Percentiles rank a stretch among this genome's conserved stretches.
Evolutionary conservation across 92 coral and sea anemone species (phyloP).

Genomic region (Actinernus sp.): DNA sequence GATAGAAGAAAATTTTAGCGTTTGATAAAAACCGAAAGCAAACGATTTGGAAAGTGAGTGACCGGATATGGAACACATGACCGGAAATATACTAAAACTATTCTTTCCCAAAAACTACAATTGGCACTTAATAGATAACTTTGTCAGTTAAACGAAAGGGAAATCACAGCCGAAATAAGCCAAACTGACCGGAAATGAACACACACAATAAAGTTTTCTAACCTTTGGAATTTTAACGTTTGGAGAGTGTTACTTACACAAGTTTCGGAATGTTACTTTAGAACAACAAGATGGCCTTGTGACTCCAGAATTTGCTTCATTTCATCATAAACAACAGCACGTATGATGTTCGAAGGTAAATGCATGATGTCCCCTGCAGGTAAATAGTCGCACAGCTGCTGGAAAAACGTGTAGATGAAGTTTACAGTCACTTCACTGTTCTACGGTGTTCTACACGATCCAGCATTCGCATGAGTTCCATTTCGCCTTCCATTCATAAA

Average conservation of each 20-base stretch:
- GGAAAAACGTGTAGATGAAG: constrained; percentile 29
- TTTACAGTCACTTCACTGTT: constrained; percentile 23
- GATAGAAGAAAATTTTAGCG: no score
- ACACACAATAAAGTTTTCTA: no score
- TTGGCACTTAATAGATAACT: no score
- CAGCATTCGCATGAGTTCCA: constrained; percentile 34
- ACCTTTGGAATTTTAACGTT: constrained; percentile 68
- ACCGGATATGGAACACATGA: no score
- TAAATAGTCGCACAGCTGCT: constrained; percentile 46
- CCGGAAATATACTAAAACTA: no score
- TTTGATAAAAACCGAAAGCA: no score
- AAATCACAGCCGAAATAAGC: no score
- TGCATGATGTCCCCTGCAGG: constrained; percentile 53
- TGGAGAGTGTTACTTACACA: constrained; percentile 43
- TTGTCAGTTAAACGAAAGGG: no score
- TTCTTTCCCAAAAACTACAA: no score
- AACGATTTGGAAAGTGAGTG: no score
- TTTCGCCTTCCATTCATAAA: constrained; percentile 30
- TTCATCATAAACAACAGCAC: constrained; percentile 40
- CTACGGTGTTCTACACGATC: constrained; percentile 2
- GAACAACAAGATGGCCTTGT: constrained; percentile 47
- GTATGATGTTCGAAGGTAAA: constrained; percentile 34
- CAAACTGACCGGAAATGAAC: no score
- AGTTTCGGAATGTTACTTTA: constrained; percentile 13
- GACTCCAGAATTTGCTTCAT: constrained; percentile 30